Evolutionary conservation across 2,888 invertebrate genomes (phyloP), one percentile per base, ranked within the genome.

Genomic region (Nephrocerus scutellatus): DNA sequence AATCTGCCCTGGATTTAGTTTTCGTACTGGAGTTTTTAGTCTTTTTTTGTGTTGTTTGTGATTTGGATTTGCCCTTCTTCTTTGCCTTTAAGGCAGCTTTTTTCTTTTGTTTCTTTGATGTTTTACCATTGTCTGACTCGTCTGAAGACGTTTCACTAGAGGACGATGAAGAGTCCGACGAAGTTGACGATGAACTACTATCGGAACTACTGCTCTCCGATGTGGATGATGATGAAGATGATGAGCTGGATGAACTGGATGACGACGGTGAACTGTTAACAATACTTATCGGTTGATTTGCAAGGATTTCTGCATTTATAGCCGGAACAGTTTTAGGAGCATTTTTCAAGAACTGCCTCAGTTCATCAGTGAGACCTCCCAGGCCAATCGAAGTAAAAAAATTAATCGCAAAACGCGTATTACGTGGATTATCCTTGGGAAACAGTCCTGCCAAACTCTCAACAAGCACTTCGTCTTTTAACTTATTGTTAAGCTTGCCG

Each of bases 311-410:
- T 14, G 60, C 52, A 56, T 68, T 56, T 50, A 63, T 51, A 43
- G 64, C 60, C 1, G 67, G 65, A 20, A 66, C 62, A 3, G 51
- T 44, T 46, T 68, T 68, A 4, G 68, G 68, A 1, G 66, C 66
- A 44, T 55, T 65, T 48, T 91, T 91, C 48, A 93, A 71, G 70
- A 91, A 90, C 56, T 90, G 89, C 41, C 92, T 71, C 26, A 93
- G 69, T 56, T 91, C 92, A 70, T 93, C 92, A 0, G 97, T 98
- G 2, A 98, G 72, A 2, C 95, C 96, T 39, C 97, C 97, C 37
- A 98, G 75, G 53, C 97, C 95, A 59, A 95, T 95, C 0, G 92
- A 89, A 0, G 95, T 95, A 66, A 96, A 96, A 71, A 95, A 96
- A 62, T 96, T 96, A 33, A 98, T 97, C 0, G 97, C 87, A 71